Conservation (phyloP, 2,888 invertebrate genomes). For the Ormia ochracea region DNA sequence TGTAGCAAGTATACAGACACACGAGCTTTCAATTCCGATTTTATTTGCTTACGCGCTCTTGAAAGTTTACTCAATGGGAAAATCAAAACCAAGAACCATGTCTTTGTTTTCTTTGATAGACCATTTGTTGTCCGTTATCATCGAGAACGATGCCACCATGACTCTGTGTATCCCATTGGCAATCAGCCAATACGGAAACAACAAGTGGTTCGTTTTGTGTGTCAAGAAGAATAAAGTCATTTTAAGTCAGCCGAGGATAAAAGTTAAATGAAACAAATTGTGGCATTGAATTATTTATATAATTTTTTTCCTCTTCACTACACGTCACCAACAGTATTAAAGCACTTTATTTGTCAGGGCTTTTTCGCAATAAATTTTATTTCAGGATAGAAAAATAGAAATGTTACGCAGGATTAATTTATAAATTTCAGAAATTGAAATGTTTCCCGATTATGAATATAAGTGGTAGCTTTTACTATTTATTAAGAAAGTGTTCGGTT, state of each 20-base stretch:
- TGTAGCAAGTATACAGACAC: not conserved
- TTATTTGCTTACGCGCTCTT: not conserved
- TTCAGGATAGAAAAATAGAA: not conserved
- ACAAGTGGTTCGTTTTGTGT: constrained; percentile 11
- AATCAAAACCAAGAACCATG: constrained; percentile 37
- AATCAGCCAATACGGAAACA: constrained; percentile 18
- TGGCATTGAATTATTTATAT: constrained; percentile 30
- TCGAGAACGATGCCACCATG: not conserved
- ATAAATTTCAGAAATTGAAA: no score
- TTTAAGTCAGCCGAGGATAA: not conserved
- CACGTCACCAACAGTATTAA: not conserved
- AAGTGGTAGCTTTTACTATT: constrained; percentile 16
- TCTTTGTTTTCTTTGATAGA: constrained; percentile 40
- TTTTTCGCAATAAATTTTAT: not conserved
- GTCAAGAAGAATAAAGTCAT: constrained; percentile 25
- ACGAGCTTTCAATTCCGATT: no score
- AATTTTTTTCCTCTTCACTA: not conserved
- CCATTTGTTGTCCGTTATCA: constrained; percentile 10
- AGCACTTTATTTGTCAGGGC: not conserved
- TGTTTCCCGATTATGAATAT: no score
- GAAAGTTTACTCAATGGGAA: constrained; percentile 10
- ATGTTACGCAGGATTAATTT: not conserved
- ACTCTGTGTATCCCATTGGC: not conserved
- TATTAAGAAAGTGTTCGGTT: not conserved
- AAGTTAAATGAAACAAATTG: constrained; percentile 14